Conservation (phyloP, 2,113 vertebrate genomes). For the Platysteira castanea region DNA sequence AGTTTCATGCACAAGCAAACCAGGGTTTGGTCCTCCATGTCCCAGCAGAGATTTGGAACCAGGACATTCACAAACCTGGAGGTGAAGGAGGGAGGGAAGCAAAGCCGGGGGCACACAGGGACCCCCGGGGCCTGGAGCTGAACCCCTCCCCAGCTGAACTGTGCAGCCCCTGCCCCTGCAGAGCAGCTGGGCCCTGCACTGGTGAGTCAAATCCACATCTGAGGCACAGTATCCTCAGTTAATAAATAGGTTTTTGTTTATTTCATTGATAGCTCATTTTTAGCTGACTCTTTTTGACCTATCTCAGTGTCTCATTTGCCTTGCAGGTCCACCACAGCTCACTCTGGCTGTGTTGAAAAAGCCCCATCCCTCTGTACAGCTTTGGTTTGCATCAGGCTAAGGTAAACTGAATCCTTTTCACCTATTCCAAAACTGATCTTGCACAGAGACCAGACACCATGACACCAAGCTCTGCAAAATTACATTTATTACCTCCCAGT, state of each 20-base stretch:
- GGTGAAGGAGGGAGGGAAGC: background rate
- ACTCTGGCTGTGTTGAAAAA: background rate
- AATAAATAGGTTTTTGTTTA: background rate
- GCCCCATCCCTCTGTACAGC: background rate
- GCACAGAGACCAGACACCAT: background rate
- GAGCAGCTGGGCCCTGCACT: background rate
- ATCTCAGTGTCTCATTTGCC: background rate
- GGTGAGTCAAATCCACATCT: background rate
- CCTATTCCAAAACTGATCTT: background rate
- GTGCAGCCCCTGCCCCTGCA: background rate
- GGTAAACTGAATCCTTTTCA: background rate
- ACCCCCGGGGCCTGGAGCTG: too few relatives aligned
- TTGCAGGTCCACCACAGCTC: background rate
- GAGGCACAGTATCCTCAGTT: background rate
- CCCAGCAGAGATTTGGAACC: background rate
- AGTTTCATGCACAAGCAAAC: rapidly evolving
- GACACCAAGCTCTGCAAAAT: background rate
- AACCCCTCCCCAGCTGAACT: rapidly evolving
- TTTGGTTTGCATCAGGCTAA: background rate
- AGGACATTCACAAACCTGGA: background rate
- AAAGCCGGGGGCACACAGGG: background rate
- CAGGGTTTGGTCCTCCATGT: background rate
- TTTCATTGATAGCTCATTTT: background rate
- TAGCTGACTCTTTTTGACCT: background rate
- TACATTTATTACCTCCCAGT: background rate